Evolutionary conservation across 2,888 invertebrate species (phyloP), one percentile per base, ranked within the genome.

Genomic region (Sthenelais limicola): DNA sequence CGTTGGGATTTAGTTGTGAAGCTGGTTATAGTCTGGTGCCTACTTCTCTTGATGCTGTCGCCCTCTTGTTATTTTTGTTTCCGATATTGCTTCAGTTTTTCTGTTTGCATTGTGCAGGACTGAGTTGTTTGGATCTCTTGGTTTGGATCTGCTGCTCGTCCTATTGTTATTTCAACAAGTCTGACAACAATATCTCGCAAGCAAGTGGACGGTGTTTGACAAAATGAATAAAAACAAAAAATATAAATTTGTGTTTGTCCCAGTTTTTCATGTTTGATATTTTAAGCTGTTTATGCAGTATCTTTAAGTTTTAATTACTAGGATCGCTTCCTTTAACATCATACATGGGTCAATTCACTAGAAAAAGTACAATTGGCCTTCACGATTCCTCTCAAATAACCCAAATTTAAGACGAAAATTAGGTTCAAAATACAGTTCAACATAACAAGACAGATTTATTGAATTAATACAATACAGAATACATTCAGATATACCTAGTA

Each of bases 111-210:
- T 35, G 38, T 21, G 38, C 3, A 15, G 38, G 62, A 24, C 62
- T 35, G 3, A 12, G 26, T 7, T 5, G 4, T 26, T 43, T 43
- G 62, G 62, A 35, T 38, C n/a, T 62, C 9, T 35, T 43, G 24
- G 15, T 38, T 43, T 12, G 38, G 38, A 62, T 38, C n/a, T 38
- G 35, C 12, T 24, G 62, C 43, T 15, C 38, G 62, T 43, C 62
- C 21, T 38, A 38, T 62, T 62, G 62, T 62, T 62, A 62, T 62
- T 62, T 62, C 35, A 35, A 62, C 28, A 62, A 43, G 62, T 62
- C 62, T 62, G 62, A 62, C 62, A 62, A 62, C 62, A 62, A 62
- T 62, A 62, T 62, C 62, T 62, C 62, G 62, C 62, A 62, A 62
- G 62, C 62, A 62, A 62, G 62, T 62, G 62, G 62, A 62, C 43